Evolutionary conservation across 2,888 invertebrate genomes (phyloP), one percentile per base, ranked within the genome.

Genomic region (Protophormia terraenovae): DNA sequence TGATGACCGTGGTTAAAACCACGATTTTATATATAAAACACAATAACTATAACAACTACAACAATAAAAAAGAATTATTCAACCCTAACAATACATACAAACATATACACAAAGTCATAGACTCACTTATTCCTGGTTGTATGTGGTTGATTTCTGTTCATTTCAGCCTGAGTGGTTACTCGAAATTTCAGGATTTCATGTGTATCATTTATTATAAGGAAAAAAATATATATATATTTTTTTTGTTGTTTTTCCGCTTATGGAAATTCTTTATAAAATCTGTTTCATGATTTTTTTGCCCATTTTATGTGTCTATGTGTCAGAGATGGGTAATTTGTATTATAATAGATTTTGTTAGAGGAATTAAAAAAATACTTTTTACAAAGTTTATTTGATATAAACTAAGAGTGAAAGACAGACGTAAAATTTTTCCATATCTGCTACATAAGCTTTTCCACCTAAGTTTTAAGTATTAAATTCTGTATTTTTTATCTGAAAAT

Each of bases 131-230:
- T 19, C 8, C 5, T 19, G 32, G 14, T 2, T 27, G 45, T 22
- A 50, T 12, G 24, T 35, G 38, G 35, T 67, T 38, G 22, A 10
- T 55, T 16, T 47, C 22, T 50, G 69, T 71, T 64, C 62, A 76
- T 76, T 76, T 82, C 64, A 83, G 22, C 71, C 29, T 77, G 32
- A 66, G 47, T 83, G 76, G 62, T 76, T 62, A 38, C 41, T 71
- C 55, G 55, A 45, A 76, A 82, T 58, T 64, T 47, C n/a, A 29
- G 47, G 50, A 75, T 83, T 71, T 76, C 47, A 58, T 83, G 64
- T 71, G 27, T 55, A 64, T 60, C 60, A 62, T 67, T 81, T 73
- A 47, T 73, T 50, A 24, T 19, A 38, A 3, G 45, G 50, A 62
- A 58, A 24, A 8, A 19, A 32, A 19, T 7, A 24, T 16, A 45